phyloP scores from a whole-genome alignment of 2,113 vertebrate species.

The Malurus elegans region DNA sequence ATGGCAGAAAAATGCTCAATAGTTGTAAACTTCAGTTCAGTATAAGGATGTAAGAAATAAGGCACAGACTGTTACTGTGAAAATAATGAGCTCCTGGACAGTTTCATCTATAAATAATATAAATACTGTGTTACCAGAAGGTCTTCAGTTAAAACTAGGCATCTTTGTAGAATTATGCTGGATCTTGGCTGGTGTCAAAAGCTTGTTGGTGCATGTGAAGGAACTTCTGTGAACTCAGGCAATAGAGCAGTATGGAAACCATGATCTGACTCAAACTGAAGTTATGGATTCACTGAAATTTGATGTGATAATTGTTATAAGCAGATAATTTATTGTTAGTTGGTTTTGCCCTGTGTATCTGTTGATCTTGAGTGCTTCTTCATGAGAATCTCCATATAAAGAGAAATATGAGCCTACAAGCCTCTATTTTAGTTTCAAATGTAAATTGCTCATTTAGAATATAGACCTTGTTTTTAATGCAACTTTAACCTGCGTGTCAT shows the following conservation, averaged over 20 bases:
- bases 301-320: not conserved
- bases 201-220: not conserved
- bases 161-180: not conserved
- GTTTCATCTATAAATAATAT: not conserved
- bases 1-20: not conserved
- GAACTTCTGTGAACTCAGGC: not conserved
- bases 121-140: not conserved
- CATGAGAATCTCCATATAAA: not conserved
- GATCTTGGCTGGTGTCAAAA: not conserved
- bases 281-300: not conserved
- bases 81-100: not conserved
- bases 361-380: not conserved
- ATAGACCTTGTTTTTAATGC: not conserved
- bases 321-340: not conserved
- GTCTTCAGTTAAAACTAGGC: not conserved
- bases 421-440: not conserved
- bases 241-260: not conserved
- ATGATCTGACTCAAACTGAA: not conserved
- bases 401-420: not conserved
- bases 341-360: not conserved
- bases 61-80: not conserved
- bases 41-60: not conserved
- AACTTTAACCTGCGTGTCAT: not conserved
- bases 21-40: not conserved
- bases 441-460: not conserved